Percentiles rank a stretch among this genome's conserved stretches.
Evolutionary conservation across 2,113 vertebrate species (phyloP).

Genomic region (Mesoclemmys tuberculata): DNA sequence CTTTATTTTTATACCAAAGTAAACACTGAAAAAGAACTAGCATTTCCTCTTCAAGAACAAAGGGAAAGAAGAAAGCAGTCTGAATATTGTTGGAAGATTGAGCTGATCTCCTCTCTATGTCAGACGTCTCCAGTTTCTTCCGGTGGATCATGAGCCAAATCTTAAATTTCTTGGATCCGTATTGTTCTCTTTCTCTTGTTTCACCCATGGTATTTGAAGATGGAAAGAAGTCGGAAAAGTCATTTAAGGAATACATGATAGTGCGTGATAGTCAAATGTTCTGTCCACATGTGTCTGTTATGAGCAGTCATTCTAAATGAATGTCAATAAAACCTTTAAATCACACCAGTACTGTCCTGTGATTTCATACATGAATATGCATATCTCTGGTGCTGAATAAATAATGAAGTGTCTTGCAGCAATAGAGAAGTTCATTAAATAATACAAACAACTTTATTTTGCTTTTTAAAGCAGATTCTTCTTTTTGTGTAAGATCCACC

Average conservation of each 20-base stretch:
- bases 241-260: background rate
- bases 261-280: background rate
- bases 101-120: rapidly evolving
- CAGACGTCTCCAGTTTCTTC: background rate
- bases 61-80: rapidly evolving
- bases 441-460: background rate
- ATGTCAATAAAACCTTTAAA: background rate
- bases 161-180: background rate
- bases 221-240: too few species aligned
- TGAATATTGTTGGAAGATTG: background rate
- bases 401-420: background rate
- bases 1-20: background rate
- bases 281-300: background rate
- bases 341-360: background rate
- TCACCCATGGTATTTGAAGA: background rate
- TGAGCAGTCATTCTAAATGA: background rate
- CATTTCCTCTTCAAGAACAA: background rate
- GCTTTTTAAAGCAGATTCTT: background rate
- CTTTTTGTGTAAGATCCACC: background rate
- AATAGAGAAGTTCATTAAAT: background rate
- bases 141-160: background rate
- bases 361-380: background rate
- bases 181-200: background rate
- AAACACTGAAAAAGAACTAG: background rate
- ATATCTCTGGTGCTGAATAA: background rate